Evolutionary conservation across 2,888 invertebrate genomes (phyloP).

Genomic region (Plusia festucae): DNA sequence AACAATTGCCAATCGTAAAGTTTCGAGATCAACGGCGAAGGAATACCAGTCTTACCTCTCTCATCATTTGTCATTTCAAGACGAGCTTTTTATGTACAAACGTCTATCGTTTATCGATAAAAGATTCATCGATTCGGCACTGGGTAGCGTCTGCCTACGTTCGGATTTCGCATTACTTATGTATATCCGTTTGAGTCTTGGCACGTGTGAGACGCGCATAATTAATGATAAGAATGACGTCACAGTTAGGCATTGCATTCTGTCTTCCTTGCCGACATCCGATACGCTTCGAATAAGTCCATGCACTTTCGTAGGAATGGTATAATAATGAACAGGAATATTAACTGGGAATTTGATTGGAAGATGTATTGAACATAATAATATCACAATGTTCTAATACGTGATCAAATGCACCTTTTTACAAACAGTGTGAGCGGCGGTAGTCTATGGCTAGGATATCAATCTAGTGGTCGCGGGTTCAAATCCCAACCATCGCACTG

Average conservation of each 20-base stretch:
- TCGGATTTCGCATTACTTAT: conserved; percentile 24
- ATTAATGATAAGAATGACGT: conserved; percentile 21
- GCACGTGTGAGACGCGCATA: conserved; percentile 27
- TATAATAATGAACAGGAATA: conserved; percentile 11
- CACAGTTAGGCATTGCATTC: conserved; percentile 16
- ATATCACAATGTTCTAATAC: too few species aligned
- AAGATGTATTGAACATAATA: too few species aligned
- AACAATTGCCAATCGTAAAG: not conserved
- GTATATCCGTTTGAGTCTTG: conserved; percentile 19
- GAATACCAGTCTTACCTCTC: not conserved
- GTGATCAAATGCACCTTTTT: too few species aligned
- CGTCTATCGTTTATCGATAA: conserved; percentile 7
- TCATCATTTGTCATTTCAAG: not conserved
- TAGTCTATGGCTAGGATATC: too few species aligned
- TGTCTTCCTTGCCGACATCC: conserved; percentile 38
- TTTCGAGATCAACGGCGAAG: not conserved
- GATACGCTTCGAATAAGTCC: conserved; percentile 36
- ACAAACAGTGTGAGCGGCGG: too few species aligned
- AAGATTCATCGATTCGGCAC: not conserved
- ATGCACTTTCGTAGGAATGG: conserved; percentile 39
- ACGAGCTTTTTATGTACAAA: not conserved
- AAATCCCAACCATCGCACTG: too few species aligned
- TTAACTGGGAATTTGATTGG: not conserved
- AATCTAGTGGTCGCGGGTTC: too few species aligned
- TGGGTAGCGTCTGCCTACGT: conserved; percentile 10